Evolutionary conservation across 2,797 vertebrate species (phyloP).

Genomic region (Cryptoblepharus egeriae): DNA sequence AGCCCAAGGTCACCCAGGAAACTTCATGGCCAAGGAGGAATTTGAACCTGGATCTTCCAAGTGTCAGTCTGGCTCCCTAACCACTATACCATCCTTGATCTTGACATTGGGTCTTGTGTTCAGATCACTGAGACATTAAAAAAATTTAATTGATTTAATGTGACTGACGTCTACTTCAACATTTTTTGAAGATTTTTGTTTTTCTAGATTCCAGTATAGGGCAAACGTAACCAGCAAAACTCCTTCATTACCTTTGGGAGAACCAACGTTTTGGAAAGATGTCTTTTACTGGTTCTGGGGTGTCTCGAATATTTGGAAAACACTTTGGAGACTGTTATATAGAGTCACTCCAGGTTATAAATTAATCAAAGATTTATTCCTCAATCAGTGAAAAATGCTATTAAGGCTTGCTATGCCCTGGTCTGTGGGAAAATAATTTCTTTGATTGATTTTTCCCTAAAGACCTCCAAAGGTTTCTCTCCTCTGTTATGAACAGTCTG

Average conservation of each 20-base stretch:
- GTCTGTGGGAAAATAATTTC: conserved; percentile 82
- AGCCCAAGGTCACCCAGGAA: too few species aligned
- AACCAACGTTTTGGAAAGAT: conserved; percentile 11
- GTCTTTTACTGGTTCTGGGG: background rate
- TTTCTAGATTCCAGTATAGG: background rate
- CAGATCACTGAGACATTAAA: too few species aligned
- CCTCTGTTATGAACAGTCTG: conserved; percentile 74
- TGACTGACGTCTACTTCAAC: background rate
- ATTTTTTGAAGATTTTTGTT: background rate
- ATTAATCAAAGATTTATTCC: conserved; percentile 78
- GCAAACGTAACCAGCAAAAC: conserved; percentile 26
- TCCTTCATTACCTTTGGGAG: background rate
- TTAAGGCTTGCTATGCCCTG: conserved; percentile 73
- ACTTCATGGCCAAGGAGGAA: too few species aligned
- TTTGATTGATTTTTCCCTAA: conserved; percentile 85
- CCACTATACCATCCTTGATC: too few species aligned
- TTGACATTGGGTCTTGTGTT: too few species aligned
- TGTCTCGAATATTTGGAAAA: conserved; percentile 32
- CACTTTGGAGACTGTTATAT: conserved; percentile 47
- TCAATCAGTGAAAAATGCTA: conserved; percentile 70
- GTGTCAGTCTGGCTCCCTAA: too few species aligned
- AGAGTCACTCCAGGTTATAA: conserved; percentile 64
- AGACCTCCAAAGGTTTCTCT: conserved; percentile 82
- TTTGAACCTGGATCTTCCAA: too few species aligned
- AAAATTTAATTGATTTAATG: background rate